phyloP scores from a whole-genome alignment of 2,797 vertebrate genomes.

The Linurgus olivaceus region DNA sequence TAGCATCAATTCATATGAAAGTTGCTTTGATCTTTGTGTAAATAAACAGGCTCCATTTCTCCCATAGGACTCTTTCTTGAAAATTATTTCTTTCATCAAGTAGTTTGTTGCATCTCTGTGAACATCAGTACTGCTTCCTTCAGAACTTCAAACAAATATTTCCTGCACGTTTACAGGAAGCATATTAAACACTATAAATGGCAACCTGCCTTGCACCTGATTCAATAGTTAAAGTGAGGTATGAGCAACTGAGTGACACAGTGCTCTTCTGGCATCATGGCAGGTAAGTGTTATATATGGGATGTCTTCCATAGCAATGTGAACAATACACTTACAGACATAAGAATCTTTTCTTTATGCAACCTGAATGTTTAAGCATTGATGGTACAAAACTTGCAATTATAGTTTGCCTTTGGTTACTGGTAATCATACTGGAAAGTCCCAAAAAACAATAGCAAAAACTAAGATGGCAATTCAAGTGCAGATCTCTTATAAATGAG shows the following conservation, averaged over 20 bases:
- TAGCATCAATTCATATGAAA: conserved; percentile 63
- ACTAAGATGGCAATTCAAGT: background rate
- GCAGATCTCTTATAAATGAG: background rate
- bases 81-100: conserved; percentile 77
- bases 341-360: background rate
- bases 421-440: background rate
- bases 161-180: conserved; percentile 76
- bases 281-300: background rate
- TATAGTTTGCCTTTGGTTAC: background rate
- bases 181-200: conserved; percentile 64
- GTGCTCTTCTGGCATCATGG: background rate
- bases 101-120: conserved; percentile 68
- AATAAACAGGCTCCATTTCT: conserved; percentile 73
- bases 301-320: background rate
- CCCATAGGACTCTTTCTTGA: conserved; percentile 61
- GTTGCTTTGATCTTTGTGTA: conserved; percentile 73
- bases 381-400: background rate
- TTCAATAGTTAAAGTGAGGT: background rate
- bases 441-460: background rate
- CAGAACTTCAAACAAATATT: conserved; percentile 75
- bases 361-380: background rate
- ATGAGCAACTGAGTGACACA: background rate
- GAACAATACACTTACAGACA: background rate
- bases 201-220: conserved; percentile 54
- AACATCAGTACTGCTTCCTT: conserved; percentile 74